A percentile compares a stretch with the other conserved stretches of the same genome.
These are phyloP conservation scores for Schlechtendalia chinensis DNA, from an alignment of 1,140 invertebrate species.

Conservation along the genomic window DNA sequence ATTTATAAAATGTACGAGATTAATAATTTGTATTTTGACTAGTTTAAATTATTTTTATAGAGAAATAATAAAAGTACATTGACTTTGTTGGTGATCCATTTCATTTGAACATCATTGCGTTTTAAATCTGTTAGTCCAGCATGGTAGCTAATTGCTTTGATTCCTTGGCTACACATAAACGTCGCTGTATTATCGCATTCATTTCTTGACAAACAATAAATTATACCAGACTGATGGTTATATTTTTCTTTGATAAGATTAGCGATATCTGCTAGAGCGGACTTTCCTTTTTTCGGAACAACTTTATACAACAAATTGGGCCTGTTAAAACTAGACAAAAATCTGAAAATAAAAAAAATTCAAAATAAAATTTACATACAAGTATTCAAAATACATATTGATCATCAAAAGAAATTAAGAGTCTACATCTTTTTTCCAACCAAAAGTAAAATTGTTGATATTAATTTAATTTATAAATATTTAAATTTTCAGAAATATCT, in stretches of 20 bases:
- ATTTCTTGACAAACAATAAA: constrained; percentile 94
- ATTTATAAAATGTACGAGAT: not conserved
- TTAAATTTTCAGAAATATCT: too few relatives aligned
- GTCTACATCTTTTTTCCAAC: too few relatives aligned
- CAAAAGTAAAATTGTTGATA: too few relatives aligned
- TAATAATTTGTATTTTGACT: not conserved
- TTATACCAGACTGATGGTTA: constrained; percentile 77
- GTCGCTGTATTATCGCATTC: constrained; percentile 80
- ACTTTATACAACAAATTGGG: constrained; percentile 36
- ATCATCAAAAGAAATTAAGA: too few relatives aligned
- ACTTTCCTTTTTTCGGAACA: constrained; percentile 65
- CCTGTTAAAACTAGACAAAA: constrained; percentile 45
- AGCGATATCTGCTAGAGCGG: constrained; percentile 67
- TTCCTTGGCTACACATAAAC: constrained; percentile 65
- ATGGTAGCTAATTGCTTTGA: constrained; percentile 83
- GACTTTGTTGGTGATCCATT: constrained; percentile 78
- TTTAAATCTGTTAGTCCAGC: constrained; percentile 77
- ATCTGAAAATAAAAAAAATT: constrained; percentile 19
- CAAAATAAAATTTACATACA: too few relatives aligned
- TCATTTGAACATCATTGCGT: constrained; percentile 69
- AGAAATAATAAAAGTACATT: constrained; percentile 53
- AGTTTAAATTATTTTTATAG: not conserved
- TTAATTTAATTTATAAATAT: too few relatives aligned
- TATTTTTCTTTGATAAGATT: constrained; percentile 71
- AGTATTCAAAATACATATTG: too few relatives aligned